Evolutionary conservation across 2,797 vertebrate species (phyloP), one percentile per base, ranked within the genome.

Genomic region (Emys orbicularis): DNA sequence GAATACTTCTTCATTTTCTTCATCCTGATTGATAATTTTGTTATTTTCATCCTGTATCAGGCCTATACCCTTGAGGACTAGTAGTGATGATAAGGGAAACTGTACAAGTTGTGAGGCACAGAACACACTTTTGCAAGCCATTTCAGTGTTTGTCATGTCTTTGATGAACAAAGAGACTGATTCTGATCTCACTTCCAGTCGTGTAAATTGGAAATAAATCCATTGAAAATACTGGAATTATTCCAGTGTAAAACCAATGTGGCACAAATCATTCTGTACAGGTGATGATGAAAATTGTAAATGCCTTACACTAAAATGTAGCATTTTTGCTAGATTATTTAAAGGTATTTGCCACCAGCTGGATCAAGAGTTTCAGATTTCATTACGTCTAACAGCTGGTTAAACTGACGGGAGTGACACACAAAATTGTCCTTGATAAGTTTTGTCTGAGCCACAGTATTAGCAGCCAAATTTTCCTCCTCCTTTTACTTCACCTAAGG

Each of bases 321-420:
- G 82, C 44, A 23, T 12, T n/a, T 59, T 53, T 83, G 57, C 29
- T 52, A 44, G 8, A 16, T 29, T 79, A 56, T 68, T 86, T 82
- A 83, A 44, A 50, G 27, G 44, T 86, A 68, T 79, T 79, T 86
- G n/a, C n/a, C 72, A 86, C 88, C 84, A 86, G 52, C 88, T 90
- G 79, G 74, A 95, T 81, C 12, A 81, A 4, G 82, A 18, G 54
- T 84, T 94, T 88, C 87, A 41, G 15, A 31, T 96, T 96, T 92
- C 68, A 29, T 13, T 79, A 19, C 50, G 13, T 82, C 74, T 56
- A 86, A 83, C n/a, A 86, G 52, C 86, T 89, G 72, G 81, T 44
- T 94, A 2, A 92, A 79, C 37, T 87, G 87, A 79, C 90, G 86
- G 59, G 53, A 34, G n/a, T 88, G 87, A 79, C 52, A 54, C 2